phyloP scores from a whole-genome alignment of 2,797 vertebrate species.

The Lacerta agilis region DNA sequence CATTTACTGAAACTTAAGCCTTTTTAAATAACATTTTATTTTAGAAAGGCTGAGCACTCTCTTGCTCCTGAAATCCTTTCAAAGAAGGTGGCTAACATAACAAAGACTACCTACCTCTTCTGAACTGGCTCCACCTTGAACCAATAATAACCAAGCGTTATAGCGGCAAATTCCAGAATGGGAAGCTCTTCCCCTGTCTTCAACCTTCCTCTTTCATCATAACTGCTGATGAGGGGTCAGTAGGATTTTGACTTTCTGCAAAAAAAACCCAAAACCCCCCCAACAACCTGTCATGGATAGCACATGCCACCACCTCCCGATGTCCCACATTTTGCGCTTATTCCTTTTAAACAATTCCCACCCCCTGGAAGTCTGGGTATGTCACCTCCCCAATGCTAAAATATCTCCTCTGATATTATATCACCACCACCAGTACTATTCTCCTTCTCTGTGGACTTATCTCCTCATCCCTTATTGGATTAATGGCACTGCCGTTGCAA shows the following conservation, averaged over 20 bases:
- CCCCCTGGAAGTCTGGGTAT: too few species aligned
- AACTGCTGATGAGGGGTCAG: too few species aligned
- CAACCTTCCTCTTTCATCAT: neutral
- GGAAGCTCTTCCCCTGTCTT: too few species aligned
- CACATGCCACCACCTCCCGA: neutral
- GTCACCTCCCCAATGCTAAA: too few species aligned
- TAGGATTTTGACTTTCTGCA: neutral
- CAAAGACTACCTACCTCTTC: neutral
- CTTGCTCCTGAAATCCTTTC: neutral
- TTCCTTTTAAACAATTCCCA: neutral
- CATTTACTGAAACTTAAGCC: neutral
- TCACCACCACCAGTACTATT: neutral
- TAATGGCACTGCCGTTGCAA: neutral
- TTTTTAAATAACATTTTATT: neutral
- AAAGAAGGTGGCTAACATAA: neutral
- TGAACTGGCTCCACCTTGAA: neutral
- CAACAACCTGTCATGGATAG: neutral
- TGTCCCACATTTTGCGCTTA: neutral
- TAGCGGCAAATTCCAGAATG: neutral
- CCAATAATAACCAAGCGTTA: neutral
- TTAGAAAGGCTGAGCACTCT: neutral
- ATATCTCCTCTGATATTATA: too few species aligned
- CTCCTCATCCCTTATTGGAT: neutral
- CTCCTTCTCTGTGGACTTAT: neutral
- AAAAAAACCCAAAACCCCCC: too few species aligned